Evolutionary conservation across 2,888 invertebrate species (phyloP), one percentile per base, ranked within the genome.

Genomic region (Eurytoma californica): DNA sequence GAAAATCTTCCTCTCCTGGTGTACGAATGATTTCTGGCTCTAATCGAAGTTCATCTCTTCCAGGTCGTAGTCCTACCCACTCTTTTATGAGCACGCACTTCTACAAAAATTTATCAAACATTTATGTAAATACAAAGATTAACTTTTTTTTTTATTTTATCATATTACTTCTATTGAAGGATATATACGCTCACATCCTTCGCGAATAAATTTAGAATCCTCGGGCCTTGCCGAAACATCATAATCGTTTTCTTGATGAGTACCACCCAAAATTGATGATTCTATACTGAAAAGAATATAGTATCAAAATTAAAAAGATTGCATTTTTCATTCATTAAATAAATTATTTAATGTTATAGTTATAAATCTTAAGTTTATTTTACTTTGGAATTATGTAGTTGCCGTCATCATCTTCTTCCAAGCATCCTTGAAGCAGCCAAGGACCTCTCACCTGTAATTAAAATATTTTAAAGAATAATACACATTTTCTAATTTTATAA

Each of bases 311-410:
- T 51, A 24, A 20, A 51, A 65, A 65, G 28, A 28, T 28, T 61
- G 16, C 28, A 30, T 9, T 66, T n/a, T 49, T 20, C 39, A 5
- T 39, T 39, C 39, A 9, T 9, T 3, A 30, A 30, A 30, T 30
- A 30, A 30, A 30, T 58, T 58, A 65, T 72, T 3, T 61, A 60
- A 24, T 63, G 30, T 24, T n/a, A 58, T 30, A 66, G 3, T 58
- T 7, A 58, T 49, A n/a, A 28, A 13, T 51, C 18, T 14, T 55
- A 68, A 91, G 91, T 39, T 9, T 39, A 39, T 39, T 39, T 39
- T 91, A 95, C 95, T 96, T 96, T 16, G 96, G 95, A 87, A 97
- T 94, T 14, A 96, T 92, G 84, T 96, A 96, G 86, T 93, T 92
- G 49, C 93, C 93, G 74, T 91, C 91, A 51, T 92, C 91, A 80